Conservation (phyloP, 1,140 invertebrate species). For the Drosophila baimaii region DNA sequence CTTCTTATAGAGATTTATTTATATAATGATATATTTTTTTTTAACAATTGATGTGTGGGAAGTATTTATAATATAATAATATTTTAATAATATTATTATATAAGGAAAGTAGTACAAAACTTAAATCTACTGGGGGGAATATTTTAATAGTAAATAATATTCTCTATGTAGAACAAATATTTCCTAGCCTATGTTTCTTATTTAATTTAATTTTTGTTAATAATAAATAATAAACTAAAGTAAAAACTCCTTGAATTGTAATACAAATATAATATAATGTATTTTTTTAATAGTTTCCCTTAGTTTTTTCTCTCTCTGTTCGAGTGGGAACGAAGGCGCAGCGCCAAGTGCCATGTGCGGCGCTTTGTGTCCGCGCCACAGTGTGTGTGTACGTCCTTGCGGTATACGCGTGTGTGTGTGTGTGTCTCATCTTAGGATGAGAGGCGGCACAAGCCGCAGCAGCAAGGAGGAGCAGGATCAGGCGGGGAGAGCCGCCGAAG, state of each 20-base stretch:
- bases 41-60: neutral
- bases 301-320: constrained; percentile 1
- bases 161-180: too few species aligned
- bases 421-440: neutral
- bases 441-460: neutral
- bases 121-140: too few species aligned
- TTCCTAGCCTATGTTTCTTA: neutral
- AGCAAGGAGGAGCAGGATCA: constrained; percentile 28
- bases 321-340: constrained; percentile 60
- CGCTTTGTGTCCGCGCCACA: constrained; percentile 51
- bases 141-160: too few species aligned
- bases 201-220: neutral
- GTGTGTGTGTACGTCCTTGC: constrained; percentile 43
- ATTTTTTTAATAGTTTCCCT: too few species aligned
- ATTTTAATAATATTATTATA: too few species aligned
- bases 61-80: constrained; percentile 1
- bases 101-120: too few species aligned
- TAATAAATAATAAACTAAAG: too few species aligned
- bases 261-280: neutral
- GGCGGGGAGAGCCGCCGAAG: constrained; percentile 6
- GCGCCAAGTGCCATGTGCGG: constrained; percentile 76
- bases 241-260: neutral
- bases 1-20: too few species aligned
- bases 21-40: too few species aligned
- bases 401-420: constrained; percentile 13